A percentile compares a stretch with the other conserved stretches of the same genome.
Evolutionary conservation across 2,113 vertebrate species (phyloP).

Genomic region (Anhinga anhinga): DNA sequence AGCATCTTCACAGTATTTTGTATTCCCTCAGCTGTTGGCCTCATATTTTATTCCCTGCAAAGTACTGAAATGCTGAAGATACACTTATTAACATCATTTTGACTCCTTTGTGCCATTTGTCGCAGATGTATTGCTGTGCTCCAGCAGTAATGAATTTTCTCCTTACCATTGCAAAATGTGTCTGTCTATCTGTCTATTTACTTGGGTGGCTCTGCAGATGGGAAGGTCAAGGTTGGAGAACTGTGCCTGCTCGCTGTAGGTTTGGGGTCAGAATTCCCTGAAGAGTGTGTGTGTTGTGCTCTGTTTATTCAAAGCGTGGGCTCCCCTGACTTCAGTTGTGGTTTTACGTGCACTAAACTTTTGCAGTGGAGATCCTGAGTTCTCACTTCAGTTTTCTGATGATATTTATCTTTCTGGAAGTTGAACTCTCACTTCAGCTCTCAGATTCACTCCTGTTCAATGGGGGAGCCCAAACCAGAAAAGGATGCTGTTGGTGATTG

Average conservation of each 20-base stretch:
- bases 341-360: neutral
- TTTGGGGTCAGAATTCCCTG: neutral
- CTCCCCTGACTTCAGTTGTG: neutral
- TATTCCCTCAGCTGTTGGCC: neutral
- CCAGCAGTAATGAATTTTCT: neutral
- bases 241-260: neutral
- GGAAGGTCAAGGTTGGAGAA: neutral
- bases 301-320: neutral
- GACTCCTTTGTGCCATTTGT: neutral
- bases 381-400: neutral
- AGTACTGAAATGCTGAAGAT: neutral
- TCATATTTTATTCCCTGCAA: neutral
- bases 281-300: neutral
- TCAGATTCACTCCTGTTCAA: neutral
- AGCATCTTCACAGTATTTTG: neutral
- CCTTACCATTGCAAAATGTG: neutral
- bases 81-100: neutral
- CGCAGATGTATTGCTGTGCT: rapidly evolving
- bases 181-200: neutral
- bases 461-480: neutral
- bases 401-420: neutral
- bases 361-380: neutral
- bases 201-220: neutral
- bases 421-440: neutral
- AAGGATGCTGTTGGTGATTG: neutral